Percentiles rank a stretch among this genome's conserved stretches.
Conservation (phyloP, 2,113 vertebrate species). For the Empidonax alnorum region DNA sequence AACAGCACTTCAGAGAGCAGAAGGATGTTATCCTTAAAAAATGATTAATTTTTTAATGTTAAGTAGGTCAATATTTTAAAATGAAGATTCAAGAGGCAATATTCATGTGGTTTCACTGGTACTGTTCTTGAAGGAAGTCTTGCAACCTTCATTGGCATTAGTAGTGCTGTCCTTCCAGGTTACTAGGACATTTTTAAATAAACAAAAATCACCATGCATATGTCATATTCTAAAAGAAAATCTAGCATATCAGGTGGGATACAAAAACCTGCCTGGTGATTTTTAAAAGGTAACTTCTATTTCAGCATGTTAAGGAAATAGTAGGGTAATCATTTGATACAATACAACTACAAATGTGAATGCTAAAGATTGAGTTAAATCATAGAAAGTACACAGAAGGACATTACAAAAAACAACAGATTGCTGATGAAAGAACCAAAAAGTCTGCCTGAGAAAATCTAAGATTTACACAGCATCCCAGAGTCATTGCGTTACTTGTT, state of each 20-base stretch:
- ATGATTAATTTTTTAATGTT: not conserved
- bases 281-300: not conserved
- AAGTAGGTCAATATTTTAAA: not conserved
- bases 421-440: not conserved
- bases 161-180: not conserved
- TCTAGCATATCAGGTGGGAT: not conserved
- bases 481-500: not conserved
- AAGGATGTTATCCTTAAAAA: not conserved
- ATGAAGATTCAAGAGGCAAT: not conserved
- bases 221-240: not conserved
- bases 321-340: not conserved
- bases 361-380: not conserved
- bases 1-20: not conserved
- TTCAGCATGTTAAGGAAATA: not conserved
- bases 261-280: not conserved
- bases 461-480: not conserved
- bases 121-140: not conserved
- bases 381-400: not conserved
- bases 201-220: not conserved
- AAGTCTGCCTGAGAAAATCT: not conserved
- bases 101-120: not conserved
- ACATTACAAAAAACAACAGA: not conserved
- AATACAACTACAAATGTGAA: not conserved
- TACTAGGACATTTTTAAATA: not conserved
- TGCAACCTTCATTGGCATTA: not conserved